A percentile compares a stretch with the other conserved stretches of the same genome.
Conservation (phyloP, 1,140 invertebrate species). For the Drosophila nebulosa region DNA sequence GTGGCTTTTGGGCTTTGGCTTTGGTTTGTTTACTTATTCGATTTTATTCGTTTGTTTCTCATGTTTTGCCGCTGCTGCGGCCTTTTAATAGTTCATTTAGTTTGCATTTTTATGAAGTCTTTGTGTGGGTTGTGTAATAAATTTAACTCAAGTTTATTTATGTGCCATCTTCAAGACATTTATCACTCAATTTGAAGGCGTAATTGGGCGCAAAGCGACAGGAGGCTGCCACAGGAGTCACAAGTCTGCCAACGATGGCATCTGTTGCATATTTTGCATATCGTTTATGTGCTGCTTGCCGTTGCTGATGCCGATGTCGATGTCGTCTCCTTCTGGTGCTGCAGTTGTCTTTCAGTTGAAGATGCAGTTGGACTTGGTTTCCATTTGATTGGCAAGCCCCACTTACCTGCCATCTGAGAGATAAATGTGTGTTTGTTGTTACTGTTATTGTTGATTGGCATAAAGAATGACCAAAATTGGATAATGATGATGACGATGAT, state of each 20-base stretch:
- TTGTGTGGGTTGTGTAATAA: conserved; percentile 79
- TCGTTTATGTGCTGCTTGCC: conserved; percentile 53
- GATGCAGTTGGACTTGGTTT: not conserved
- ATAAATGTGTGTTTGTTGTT: not conserved
- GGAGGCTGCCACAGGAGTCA: conserved; percentile 47
- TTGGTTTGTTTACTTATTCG: conserved; percentile 50
- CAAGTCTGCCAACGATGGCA: conserved; percentile 49
- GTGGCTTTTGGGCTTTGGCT: conserved; percentile 15
- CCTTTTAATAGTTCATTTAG: conserved; percentile 77
- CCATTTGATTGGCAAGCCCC: conserved; percentile 57
- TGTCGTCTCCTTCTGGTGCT: not conserved
- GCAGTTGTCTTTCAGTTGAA: conserved; percentile 18
- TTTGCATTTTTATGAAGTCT: conserved; percentile 79
- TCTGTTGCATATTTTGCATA: conserved; percentile 76
- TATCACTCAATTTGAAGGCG: conserved; percentile 79
- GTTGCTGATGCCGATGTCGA: no score
- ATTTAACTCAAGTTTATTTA: conserved; percentile 78
- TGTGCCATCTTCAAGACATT: conserved; percentile 73
- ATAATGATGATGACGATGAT: conserved; percentile 8
- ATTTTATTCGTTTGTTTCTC: conserved; percentile 61
- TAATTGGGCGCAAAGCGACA: conserved; percentile 77
- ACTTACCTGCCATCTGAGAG: not conserved
- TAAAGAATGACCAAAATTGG: conserved; percentile 42
- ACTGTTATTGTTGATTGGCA: conserved; percentile 1
- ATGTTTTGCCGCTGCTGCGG: conserved; percentile 60